A percentile compares a stretch with the other conserved stretches of the same genome.
phyloP scores from a whole-genome alignment of 2,113 vertebrate genomes.

The Halichoerus grypus region DNA sequence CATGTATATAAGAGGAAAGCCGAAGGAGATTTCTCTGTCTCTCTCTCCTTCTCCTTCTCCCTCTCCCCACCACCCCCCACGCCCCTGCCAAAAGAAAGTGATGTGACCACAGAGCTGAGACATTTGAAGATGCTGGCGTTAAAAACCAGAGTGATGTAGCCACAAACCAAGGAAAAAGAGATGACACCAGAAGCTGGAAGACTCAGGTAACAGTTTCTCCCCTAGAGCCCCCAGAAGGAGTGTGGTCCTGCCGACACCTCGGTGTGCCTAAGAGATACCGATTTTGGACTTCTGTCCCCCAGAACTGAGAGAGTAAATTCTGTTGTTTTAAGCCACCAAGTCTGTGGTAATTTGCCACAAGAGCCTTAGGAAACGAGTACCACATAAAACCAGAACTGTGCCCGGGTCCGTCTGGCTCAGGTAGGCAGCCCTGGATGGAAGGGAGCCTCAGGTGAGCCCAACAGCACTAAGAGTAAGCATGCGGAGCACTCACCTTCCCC shows the following conservation, averaged over 20 bases:
- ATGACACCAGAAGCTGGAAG: background rate
- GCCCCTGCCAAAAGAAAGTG: background rate
- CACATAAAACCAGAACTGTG: background rate
- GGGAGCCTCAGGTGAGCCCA: too few species aligned
- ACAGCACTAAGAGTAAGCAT: background rate
- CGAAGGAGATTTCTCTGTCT: background rate
- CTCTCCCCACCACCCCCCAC: background rate
- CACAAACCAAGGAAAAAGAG: background rate
- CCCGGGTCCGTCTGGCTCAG: background rate
- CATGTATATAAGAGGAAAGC: background rate
- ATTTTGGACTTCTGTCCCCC: background rate
- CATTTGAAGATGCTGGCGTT: background rate
- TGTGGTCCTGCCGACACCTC: background rate
- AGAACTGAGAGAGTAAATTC: background rate
- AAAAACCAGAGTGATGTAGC: background rate
- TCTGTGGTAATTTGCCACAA: background rate
- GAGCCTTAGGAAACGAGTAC: background rate
- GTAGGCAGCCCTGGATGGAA: background rate
- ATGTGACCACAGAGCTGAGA: background rate
- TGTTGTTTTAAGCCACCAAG: background rate
- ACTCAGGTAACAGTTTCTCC: background rate
- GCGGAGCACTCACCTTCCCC: background rate
- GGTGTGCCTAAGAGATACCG: background rate
- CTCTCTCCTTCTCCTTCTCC: background rate
- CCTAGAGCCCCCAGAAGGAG: background rate